Evolutionary conservation across 1,140 invertebrate genomes (phyloP).

Genomic region (Papilio glaucus): DNA sequence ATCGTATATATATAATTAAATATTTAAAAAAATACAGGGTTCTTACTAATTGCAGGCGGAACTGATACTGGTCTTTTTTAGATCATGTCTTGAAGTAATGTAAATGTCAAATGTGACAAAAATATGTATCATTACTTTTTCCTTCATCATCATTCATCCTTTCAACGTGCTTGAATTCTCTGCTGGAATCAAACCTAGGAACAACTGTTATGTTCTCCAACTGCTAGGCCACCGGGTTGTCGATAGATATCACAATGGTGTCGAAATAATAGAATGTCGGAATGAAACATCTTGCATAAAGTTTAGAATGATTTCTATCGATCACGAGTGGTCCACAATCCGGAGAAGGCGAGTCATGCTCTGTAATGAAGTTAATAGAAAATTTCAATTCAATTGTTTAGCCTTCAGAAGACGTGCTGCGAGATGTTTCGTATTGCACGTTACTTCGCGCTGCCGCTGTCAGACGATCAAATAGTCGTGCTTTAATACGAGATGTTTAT

Average conservation of each 20-base stretch:
- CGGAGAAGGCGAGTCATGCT: conserved; percentile 46
- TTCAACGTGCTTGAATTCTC: too few relatives aligned
- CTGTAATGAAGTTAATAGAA: conserved; percentile 48
- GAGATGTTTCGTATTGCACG: conserved; percentile 27
- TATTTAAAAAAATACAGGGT: conserved; percentile 14
- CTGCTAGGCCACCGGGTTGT: not conserved
- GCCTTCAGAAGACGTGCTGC: conserved; percentile 29
- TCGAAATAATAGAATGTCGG: conserved; percentile 2
- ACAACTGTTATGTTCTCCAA: too few relatives aligned
- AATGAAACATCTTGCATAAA: conserved; percentile 13
- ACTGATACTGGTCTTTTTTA: too few relatives aligned
- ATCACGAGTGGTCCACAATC: conserved; percentile 29
- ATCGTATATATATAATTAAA: not conserved
- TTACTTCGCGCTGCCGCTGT: conserved; percentile 9
- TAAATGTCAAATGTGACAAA: too few relatives aligned
- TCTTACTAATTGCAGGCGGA: too few relatives aligned
- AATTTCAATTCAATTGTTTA: conserved; percentile 52
- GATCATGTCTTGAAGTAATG: not conserved
- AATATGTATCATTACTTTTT: too few relatives aligned
- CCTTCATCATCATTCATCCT: too few relatives aligned
- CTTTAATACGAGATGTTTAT: conserved; percentile 15
- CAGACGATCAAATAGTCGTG: conserved; percentile 16
- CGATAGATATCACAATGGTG: not conserved
- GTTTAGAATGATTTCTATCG: conserved; percentile 26
- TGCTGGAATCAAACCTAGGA: too few relatives aligned